phyloP scores from a whole-genome alignment of 2,113 vertebrate species.

The Plecturocebus donacophilus region DNA sequence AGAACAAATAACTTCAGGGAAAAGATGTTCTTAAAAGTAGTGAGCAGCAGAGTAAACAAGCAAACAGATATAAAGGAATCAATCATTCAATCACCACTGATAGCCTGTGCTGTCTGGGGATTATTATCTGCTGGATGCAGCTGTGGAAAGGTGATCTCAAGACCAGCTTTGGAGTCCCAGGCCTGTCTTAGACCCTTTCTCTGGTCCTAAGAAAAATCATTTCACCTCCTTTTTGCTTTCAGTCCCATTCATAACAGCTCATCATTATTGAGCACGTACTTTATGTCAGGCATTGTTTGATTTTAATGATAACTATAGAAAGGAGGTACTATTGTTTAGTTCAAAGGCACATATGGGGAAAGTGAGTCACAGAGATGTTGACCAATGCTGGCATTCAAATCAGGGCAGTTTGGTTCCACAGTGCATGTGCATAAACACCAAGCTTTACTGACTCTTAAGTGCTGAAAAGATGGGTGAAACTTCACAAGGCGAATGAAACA shows the following conservation, averaged over 20 bases:
- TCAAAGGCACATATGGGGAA: neutral
- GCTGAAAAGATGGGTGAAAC: neutral
- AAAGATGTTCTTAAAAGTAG: slow-evolving; percentile 32
- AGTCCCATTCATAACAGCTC: slow-evolving; percentile 1
- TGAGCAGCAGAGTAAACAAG: slow-evolving; percentile 11
- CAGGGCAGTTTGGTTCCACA: neutral
- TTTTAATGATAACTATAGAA: neutral
- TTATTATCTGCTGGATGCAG: slow-evolving; percentile 52
- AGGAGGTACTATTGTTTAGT: neutral
- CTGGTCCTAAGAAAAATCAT: slow-evolving; percentile 51
- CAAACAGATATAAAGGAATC: neutral
- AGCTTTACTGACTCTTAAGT: neutral
- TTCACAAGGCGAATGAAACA: neutral
- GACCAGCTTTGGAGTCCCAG: neutral
- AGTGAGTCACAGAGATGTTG: neutral
- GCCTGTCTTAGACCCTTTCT: neutral
- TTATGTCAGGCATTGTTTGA: neutral
- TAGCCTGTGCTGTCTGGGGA: neutral
- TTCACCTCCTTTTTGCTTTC: slow-evolving; percentile 12
- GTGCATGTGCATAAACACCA: neutral
- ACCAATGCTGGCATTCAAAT: neutral
- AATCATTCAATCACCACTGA: slow-evolving; percentile 44
- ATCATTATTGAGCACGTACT: neutral
- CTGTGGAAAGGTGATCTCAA: slow-evolving; percentile 43
- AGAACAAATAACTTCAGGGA: slow-evolving; percentile 25